Percentiles rank a stretch among this genome's conserved stretches.
phyloP scores from a whole-genome alignment of 2,888 invertebrate species.

The Chrysomela aeneicollis region DNA sequence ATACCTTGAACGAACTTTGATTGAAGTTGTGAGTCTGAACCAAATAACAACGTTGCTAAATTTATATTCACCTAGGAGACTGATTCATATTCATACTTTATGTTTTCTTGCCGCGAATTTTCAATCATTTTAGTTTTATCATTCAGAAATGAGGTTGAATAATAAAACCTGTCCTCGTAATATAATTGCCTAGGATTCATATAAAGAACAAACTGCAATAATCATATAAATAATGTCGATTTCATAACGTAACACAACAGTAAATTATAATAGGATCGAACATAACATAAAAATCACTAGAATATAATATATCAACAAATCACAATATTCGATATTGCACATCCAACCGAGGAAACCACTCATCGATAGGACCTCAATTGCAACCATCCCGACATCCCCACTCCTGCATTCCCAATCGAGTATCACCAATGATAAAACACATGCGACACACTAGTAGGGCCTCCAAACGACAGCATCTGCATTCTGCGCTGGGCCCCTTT shows the following conservation, averaged over 20 bases:
- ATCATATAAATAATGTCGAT: not conserved
- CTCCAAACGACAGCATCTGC: constrained; percentile 77
- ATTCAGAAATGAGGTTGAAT: no score
- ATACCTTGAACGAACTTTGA: no score
- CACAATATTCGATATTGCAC: not conserved
- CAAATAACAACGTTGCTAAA: no score
- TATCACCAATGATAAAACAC: no score
- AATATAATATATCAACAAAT: not conserved
- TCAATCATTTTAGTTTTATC: no score
- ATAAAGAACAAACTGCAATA: no score
- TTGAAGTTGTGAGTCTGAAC: no score
- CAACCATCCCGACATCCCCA: not conserved
- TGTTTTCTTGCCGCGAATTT: no score
- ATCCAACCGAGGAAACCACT: not conserved
- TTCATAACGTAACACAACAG: not conserved
- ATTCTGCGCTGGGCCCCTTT: constrained; percentile 69
- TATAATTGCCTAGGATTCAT: no score
- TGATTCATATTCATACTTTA: no score
- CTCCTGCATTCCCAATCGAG: not conserved
- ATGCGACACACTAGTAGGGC: constrained; percentile 69
- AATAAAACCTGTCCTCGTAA: no score
- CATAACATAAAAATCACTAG: not conserved
- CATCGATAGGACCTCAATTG: not conserved
- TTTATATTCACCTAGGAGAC: no score
- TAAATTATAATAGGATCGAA: not conserved